Conservation (phyloP, 2,113 vertebrate genomes). For the Strix aluco region DNA sequence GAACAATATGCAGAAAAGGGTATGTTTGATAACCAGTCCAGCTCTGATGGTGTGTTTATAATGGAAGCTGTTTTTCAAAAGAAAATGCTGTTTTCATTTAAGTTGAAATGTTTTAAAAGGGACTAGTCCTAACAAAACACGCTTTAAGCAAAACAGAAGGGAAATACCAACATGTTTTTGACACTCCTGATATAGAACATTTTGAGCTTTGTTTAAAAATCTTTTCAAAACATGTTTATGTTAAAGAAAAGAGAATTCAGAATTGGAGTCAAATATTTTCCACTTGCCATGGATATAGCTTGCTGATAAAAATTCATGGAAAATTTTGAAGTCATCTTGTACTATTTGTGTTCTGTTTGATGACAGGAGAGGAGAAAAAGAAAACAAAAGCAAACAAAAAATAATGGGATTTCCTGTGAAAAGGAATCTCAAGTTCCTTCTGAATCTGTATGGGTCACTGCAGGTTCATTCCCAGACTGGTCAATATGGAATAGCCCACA, state of each 20-base stretch:
- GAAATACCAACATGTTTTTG: not conserved
- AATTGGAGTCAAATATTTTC: not conserved
- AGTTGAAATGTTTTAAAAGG: not conserved
- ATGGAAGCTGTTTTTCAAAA: not conserved
- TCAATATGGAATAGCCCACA: not conserved
- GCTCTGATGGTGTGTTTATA: not conserved
- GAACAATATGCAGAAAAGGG: not conserved
- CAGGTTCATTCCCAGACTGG: not conserved
- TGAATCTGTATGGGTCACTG: not conserved
- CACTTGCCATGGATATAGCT: not conserved
- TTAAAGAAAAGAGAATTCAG: not conserved
- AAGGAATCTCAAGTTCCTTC: not conserved
- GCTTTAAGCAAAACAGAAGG: not conserved
- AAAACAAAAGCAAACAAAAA: not conserved
- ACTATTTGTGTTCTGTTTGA: not conserved
- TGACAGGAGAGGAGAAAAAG: not conserved
- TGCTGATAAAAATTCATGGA: not conserved
- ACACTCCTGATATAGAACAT: not conserved
- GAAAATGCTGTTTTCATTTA: not conserved
- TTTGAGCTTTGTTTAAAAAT: conserved; percentile 1
- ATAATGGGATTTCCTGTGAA: not conserved
- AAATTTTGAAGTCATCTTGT: not conserved
- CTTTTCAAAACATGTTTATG: not conserved
- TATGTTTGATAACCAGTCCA: not conserved
- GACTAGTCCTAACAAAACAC: conserved; percentile 8